These are phyloP conservation scores for Troides helena DNA, from an alignment of 2,888 invertebrate species.

Conservation along the genomic window DNA sequence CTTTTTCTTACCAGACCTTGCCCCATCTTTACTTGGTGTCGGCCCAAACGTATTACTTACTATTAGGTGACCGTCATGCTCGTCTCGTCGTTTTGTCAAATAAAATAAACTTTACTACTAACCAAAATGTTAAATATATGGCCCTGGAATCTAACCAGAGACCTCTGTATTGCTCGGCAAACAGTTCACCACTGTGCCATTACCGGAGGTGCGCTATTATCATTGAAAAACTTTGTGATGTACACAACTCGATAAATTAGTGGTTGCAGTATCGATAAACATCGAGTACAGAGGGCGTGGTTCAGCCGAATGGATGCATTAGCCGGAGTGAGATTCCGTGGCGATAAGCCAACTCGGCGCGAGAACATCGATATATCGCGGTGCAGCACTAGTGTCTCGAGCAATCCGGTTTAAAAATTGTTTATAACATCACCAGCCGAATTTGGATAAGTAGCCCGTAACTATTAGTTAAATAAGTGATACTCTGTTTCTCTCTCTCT, in stretches of 20 bases:
- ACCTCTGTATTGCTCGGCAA: no score
- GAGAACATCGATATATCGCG: slow-evolving; percentile 45
- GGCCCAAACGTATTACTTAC: no score
- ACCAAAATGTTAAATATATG: no score
- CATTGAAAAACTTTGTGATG: slow-evolving; percentile 26
- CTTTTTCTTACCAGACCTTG: no score
- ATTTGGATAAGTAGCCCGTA: slow-evolving; percentile 1
- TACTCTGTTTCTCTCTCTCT: no score
- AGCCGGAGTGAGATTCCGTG: slow-evolving; percentile 39
- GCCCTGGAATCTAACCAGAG: no score
- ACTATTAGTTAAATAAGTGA: not conserved
- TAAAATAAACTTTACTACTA: no score
- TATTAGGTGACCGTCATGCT: no score
- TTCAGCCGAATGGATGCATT: slow-evolving; percentile 23
- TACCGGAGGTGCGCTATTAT: slow-evolving; percentile 1
- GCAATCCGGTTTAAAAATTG: slow-evolving; percentile 21
- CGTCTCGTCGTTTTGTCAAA: no score
- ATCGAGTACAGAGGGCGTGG: slow-evolving; percentile 20
- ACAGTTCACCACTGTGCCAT: no score
- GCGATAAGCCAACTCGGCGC: slow-evolving; percentile 47
- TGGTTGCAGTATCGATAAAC: slow-evolving; percentile 27
- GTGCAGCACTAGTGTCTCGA: slow-evolving; percentile 41
- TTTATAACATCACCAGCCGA: slow-evolving; percentile 6
- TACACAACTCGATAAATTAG: slow-evolving; percentile 22
- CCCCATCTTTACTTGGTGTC: no score